These are phyloP conservation scores for Cheilosia variabilis DNA, from an alignment of 2,888 invertebrate genomes.

Conservation along the genomic window DNA sequence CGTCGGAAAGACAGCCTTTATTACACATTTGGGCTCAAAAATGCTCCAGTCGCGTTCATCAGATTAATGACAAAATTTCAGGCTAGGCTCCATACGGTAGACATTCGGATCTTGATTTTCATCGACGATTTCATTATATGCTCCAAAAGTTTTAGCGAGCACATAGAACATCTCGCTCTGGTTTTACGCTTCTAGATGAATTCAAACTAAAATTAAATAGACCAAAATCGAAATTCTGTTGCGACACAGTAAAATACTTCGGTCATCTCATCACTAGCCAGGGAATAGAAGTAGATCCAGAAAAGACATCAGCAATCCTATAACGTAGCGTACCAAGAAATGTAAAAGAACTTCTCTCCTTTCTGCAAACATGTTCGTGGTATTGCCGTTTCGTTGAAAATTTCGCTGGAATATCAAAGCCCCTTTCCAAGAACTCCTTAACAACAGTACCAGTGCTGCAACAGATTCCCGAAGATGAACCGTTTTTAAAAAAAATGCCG, in stretches of 20 bases:
- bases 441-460: background rate
- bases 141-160: slow-evolving; percentile 54
- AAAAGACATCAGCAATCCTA: slow-evolving; percentile 71
- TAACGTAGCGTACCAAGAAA: slow-evolving; percentile 70
- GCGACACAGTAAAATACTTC: slow-evolving; percentile 23
- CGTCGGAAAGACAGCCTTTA: slow-evolving; percentile 78
- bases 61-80: slow-evolving; percentile 30
- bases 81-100: slow-evolving; percentile 39
- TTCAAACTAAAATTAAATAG: slow-evolving; percentile 40
- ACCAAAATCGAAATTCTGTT: slow-evolving; percentile 26
- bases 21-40: slow-evolving; percentile 77
- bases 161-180: slow-evolving; percentile 77
- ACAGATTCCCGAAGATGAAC: background rate
- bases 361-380: slow-evolving; percentile 64
- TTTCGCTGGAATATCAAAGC: slow-evolving; percentile 72
- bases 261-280: slow-evolving; percentile 24
- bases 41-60: slow-evolving; percentile 34
- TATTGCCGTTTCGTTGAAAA: slow-evolving; percentile 43
- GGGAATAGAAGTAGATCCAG: slow-evolving; percentile 52
- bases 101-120: background rate
- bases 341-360: slow-evolving; percentile 65
- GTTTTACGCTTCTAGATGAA: slow-evolving; percentile 70
- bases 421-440: slow-evolving; percentile 72
- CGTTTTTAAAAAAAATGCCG: background rate
- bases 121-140: background rate